phyloP scores from a whole-genome alignment of 2,113 vertebrate genomes.

The Pachyramphus minor region DNA sequence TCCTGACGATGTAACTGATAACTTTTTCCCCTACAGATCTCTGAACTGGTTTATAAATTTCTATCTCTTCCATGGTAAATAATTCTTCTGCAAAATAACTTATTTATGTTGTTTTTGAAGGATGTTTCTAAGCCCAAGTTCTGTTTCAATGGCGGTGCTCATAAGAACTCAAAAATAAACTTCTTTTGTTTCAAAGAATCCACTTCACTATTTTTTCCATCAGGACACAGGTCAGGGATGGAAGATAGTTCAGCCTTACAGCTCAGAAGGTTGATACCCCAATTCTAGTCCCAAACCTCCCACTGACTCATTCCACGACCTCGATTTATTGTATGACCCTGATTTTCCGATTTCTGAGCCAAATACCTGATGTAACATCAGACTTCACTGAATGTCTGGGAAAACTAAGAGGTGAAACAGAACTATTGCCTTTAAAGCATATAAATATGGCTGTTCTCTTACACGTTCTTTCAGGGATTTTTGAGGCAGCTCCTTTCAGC shows the following conservation, averaged over 20 bases:
- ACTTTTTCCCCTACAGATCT: neutral
- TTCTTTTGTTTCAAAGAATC: neutral
- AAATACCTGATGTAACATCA: neutral
- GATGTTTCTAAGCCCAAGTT: neutral
- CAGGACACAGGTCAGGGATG: neutral
- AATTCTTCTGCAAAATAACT: constrained; percentile 23
- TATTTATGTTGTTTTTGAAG: constrained; percentile 44
- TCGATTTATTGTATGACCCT: neutral
- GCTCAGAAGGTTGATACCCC: neutral
- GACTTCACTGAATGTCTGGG: neutral
- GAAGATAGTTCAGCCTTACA: neutral
- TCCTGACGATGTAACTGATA: neutral
- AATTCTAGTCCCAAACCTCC: neutral
- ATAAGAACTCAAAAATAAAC: neutral
- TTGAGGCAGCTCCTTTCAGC: neutral
- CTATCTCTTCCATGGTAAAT: constrained; percentile 6
- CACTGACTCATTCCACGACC: neutral
- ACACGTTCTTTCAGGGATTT: neutral
- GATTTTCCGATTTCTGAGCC: neutral
- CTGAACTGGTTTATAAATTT: neutral
- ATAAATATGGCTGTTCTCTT: neutral
- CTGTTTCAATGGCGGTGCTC: neutral
- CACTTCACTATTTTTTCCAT: neutral
- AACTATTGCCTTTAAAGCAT: neutral
- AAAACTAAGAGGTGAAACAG: neutral